Evolutionary conservation across 2,888 invertebrate species (phyloP).

Genomic region (Agrochola lychnidis): DNA sequence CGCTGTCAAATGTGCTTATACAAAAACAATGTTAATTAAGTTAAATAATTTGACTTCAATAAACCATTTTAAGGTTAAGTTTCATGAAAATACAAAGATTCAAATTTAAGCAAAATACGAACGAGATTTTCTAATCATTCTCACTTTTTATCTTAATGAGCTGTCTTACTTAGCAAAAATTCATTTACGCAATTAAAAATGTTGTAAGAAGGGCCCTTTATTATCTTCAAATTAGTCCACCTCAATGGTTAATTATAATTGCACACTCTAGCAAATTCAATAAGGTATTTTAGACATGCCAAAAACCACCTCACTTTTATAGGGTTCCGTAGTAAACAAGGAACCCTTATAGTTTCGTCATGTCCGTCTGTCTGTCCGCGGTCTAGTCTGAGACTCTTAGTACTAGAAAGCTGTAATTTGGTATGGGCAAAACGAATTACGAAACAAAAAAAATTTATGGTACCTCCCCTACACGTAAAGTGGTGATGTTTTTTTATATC

Average conservation of each 20-base stretch:
- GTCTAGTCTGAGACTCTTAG: no score
- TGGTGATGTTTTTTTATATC: no score
- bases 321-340: no score
- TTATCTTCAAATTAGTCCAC: slow-evolving; percentile 33
- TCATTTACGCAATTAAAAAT: slow-evolving; percentile 23
- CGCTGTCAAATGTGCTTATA: background rate
- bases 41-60: background rate
- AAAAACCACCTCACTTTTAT: background rate
- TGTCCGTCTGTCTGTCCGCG: no score
- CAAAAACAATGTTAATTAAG: background rate
- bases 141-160: slow-evolving; percentile 36
- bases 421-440: no score
- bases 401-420: no score
- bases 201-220: slow-evolving; percentile 27
- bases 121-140: slow-evolving; percentile 13
- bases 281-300: background rate
- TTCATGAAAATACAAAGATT: background rate
- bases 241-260: slow-evolving; percentile 33
- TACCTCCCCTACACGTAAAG: no score
- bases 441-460: no score
- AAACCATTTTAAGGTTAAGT: background rate
- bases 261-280: slow-evolving; percentile 2
- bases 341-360: no score
- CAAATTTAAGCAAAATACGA: background rate
- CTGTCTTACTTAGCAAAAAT: slow-evolving; percentile 36